A percentile compares a stretch with the other conserved stretches of the same genome.
Conservation (phyloP, 2,797 vertebrate genomes). For the Vespertilio murinus region DNA sequence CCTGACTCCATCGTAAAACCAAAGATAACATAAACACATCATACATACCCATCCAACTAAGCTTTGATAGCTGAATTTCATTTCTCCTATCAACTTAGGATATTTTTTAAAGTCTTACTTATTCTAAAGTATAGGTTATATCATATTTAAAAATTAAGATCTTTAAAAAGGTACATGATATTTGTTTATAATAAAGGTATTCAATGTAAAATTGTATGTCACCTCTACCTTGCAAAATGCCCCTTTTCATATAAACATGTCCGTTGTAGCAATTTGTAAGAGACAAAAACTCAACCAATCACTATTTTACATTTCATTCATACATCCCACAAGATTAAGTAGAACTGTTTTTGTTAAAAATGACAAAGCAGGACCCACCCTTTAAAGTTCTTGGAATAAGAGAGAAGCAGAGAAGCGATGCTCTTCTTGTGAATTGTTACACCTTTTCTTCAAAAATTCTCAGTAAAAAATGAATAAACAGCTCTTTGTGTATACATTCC, state of each 20-base stretch:
- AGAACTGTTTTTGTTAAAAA: not conserved
- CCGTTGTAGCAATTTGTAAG: not conserved
- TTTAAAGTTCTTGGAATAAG: not conserved
- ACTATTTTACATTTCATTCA: not conserved
- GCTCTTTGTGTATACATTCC: not conserved
- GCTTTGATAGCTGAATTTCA: not conserved
- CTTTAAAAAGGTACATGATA: not conserved
- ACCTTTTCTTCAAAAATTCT: not conserved
- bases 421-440: not conserved
- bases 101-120: not conserved
- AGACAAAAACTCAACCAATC: not conserved
- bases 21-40: not conserved
- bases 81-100: not conserved
- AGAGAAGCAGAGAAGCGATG: not conserved
- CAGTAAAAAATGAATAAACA: not conserved
- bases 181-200: not conserved
- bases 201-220: not conserved
- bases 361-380: not conserved
- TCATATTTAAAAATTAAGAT: not conserved
- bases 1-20: not conserved
- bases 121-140: not conserved
- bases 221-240: not conserved
- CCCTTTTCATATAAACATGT: not conserved
- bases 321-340: not conserved
- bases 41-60: not conserved